phyloP scores from a whole-genome alignment of 2,888 invertebrate genomes.

The Troides aeacus region DNA sequence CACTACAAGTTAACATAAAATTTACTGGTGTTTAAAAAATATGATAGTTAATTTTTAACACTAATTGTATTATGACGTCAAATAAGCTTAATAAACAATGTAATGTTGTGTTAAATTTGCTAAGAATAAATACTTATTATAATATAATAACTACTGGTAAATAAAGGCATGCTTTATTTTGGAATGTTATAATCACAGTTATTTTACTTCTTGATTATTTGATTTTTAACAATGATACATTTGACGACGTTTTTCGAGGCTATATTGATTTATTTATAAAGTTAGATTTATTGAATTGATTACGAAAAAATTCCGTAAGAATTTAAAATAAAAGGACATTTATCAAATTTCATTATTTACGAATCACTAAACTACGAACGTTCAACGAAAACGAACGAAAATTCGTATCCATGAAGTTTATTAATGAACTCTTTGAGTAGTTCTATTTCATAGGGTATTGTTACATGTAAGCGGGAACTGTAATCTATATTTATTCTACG shows the following conservation, averaged over 20 bases:
- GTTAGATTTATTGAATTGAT: not conserved
- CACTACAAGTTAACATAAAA: slow-evolving; percentile 17
- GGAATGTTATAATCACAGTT: slow-evolving; percentile 54
- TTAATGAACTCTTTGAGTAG: not conserved
- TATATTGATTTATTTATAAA: not conserved
- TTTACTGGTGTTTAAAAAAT: not conserved
- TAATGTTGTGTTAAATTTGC: slow-evolving; percentile 16
- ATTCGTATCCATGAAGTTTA: no score
- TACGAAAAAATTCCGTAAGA: not conserved
- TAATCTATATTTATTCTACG: not conserved
- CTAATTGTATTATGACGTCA: not conserved
- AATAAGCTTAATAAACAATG: not conserved
- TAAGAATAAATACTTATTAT: slow-evolving; percentile 34
- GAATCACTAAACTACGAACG: no score
- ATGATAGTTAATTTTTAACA: not conserved
- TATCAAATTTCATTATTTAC: no score
- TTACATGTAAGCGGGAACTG: not conserved
- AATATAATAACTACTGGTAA: slow-evolving; percentile 23
- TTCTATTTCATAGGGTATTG: not conserved
- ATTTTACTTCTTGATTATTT: not conserved
- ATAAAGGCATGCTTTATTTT: slow-evolving; percentile 33
- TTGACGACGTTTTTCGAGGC: not conserved
- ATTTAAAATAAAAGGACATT: no score
- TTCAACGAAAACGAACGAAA: no score
- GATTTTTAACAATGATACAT: not conserved